Evolutionary conservation across 2,888 invertebrate genomes (phyloP).

Genomic region (Diarsia dahlii): DNA sequence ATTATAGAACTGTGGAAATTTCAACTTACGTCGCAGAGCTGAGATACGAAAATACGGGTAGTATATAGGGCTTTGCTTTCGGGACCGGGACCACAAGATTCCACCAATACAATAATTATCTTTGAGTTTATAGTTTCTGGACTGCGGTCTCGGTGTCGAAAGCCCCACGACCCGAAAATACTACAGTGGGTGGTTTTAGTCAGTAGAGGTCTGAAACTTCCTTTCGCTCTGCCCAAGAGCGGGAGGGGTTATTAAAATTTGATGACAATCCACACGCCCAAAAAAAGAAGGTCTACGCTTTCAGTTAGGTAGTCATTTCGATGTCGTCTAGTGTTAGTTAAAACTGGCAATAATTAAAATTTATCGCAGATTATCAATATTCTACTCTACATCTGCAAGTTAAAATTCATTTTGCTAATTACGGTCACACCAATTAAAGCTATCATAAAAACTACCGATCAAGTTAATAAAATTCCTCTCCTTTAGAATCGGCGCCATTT

Average conservation of each 20-base stretch:
- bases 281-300: not conserved
- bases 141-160: no score
- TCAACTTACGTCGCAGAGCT: not conserved
- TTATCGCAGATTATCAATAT: not conserved
- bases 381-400: not conserved
- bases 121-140: no score
- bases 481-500: constrained; percentile 10
- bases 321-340: not conserved
- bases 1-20: not conserved
- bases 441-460: constrained; percentile 22
- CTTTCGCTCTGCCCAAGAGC: no score
- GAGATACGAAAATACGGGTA: not conserved
- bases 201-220: no score
- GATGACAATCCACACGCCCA: no score
- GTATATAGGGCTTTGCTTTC: no score
- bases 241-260: no score
- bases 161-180: no score
- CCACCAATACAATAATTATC: no score
- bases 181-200: no score
- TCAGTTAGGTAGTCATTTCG: not conserved
- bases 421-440: constrained; percentile 15
- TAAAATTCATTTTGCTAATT: constrained; percentile 4
- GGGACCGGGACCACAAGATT: no score
- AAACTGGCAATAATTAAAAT: not conserved
- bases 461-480: constrained; percentile 38